Evolutionary conservation across 2,113 vertebrate genomes (phyloP), one percentile per base, ranked within the genome.

Genomic region (Ptilorrhoa leucosticta): DNA sequence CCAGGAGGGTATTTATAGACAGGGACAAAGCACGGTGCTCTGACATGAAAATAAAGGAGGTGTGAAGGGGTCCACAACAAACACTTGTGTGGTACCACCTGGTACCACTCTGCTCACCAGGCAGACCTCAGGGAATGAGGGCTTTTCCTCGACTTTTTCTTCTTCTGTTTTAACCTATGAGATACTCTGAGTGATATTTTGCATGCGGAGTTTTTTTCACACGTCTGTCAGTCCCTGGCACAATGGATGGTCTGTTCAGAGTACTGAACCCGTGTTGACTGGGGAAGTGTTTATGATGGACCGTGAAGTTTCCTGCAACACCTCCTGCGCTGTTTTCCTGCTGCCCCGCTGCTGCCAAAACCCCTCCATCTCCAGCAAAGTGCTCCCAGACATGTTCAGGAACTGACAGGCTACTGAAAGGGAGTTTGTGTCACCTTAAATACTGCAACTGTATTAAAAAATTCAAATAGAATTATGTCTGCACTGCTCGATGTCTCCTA

Each of bases 201-300:
- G 57, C 90, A 44, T 13, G 79, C 64, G 45, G 66, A 45, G 47
- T 12, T 48, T 86, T 78, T 88, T 61, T 61, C 77, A 63, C 47
- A 7, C 30, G 21, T 57, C 78, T 40, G 1, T 60, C 81, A 68
- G 70, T 21, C 37, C 58, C 39, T 73, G 90, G 10, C 63, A 97
- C 91, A 97, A 95, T 94, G 57, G 90, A 7, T 37, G 77, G 39
- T 77, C 82, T 97, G 96, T 97, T 93, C 89, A 44, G 64, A 78
- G 83, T 6, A 48, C 86, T 94, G 96, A 45, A 58, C 42, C 90
- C 7, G 2, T 85, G 83, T 79, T 89, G 81, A 61, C 87, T 73
- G 75, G 71, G 73, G 58, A 92, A 80, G 69, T 96, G 93, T 97
- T 96, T 95, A 88, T 79, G 84, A 90, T 96, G 91, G 93, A 93